A percentile compares a stretch with the other conserved stretches of the same genome.
Evolutionary conservation across 2,113 vertebrate genomes (phyloP).

Genomic region (Oreotrochilus melanogaster): DNA sequence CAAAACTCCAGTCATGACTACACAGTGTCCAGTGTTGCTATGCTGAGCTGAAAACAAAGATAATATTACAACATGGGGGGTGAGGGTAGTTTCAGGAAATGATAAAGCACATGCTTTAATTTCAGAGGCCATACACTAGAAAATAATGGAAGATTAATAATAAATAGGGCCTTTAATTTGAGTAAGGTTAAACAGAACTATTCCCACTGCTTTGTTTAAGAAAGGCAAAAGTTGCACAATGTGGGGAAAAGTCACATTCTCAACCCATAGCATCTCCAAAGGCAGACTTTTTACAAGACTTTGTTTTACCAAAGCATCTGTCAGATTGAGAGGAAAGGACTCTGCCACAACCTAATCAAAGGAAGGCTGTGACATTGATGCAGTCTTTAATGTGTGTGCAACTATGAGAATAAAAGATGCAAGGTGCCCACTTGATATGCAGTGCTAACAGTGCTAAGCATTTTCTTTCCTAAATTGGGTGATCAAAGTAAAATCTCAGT

Average conservation of each 20-base stretch:
- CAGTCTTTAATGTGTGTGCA: not conserved
- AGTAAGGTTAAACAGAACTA: not conserved
- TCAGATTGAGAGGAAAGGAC: not conserved
- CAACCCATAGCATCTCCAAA: not conserved
- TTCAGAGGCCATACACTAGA: not conserved
- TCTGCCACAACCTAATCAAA: constrained; percentile 22
- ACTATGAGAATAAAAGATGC: not conserved
- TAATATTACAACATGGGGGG: not conserved
- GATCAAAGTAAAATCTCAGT: constrained; percentile 36
- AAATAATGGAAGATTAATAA: not conserved
- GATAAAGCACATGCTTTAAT: not conserved
- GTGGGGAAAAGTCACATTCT: not conserved
- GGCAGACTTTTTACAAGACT: not conserved
- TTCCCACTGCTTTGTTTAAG: not conserved
- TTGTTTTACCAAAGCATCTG: not conserved
- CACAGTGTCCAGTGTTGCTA: not conserved
- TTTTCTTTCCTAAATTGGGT: not conserved
- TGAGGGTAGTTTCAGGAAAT: not conserved
- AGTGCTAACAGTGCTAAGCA: not conserved
- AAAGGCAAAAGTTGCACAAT: not conserved
- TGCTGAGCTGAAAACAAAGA: not conserved
- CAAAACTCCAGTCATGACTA: not conserved
- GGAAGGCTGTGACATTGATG: not conserved
- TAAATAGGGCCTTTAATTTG: not conserved
- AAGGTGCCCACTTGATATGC: constrained; percentile 19